These are phyloP conservation scores for Aphelocoma coerulescens DNA, from an alignment of 2,113 vertebrate genomes.

Conservation along the genomic window DNA sequence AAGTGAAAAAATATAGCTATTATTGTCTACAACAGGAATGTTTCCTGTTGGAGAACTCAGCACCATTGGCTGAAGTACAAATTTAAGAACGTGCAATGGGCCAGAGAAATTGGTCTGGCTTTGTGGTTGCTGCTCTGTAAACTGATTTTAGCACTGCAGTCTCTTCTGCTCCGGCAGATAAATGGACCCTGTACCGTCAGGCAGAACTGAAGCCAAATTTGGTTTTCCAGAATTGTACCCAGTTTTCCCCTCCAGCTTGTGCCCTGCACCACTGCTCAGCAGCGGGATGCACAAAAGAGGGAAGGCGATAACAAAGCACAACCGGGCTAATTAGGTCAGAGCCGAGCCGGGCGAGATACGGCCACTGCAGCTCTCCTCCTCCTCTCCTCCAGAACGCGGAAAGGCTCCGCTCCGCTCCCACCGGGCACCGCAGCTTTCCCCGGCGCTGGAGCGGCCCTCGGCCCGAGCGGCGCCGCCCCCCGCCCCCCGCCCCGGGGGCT, in stretches of 20 bases:
- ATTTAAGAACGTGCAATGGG: neutral
- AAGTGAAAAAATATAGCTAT: neutral
- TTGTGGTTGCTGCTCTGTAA: neutral
- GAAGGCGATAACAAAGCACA: constrained; percentile 12
- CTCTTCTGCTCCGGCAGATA: neutral
- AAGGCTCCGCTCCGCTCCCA: neutral
- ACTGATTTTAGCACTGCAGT: constrained; percentile 9
- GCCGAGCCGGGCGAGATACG: neutral
- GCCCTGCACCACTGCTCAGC: neutral
- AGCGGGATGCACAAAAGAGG: neutral
- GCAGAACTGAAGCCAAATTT: neutral
- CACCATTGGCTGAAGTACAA: neutral
- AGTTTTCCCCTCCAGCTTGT: neutral
- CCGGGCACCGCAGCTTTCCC: neutral
- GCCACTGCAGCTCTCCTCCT: neutral
- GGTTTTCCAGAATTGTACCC: neutral
- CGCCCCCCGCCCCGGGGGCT: neutral
- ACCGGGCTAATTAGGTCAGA: constrained; percentile 42
- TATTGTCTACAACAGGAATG: neutral
- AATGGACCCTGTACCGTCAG: neutral
- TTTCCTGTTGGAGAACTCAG: neutral
- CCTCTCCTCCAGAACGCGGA: neutral
- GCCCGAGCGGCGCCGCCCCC: neutral
- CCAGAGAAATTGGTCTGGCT: neutral
- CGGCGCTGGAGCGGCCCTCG: neutral